These are phyloP conservation scores for Cryptomyrus ogoouensis DNA, from an alignment of 2,113 vertebrate species.

Conservation along the genomic window DNA sequence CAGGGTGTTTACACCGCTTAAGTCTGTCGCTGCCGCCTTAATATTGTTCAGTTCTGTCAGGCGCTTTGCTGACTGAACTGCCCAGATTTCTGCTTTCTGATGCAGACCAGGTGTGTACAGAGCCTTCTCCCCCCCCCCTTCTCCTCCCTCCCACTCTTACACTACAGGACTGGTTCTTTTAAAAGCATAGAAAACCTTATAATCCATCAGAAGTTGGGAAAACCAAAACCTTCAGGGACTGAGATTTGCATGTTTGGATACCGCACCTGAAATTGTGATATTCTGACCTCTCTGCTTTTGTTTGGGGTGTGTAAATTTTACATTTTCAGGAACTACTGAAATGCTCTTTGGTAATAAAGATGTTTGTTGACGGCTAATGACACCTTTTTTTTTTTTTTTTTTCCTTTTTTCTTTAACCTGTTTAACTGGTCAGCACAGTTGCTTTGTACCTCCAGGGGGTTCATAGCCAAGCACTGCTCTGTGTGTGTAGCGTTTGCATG, in stretches of 20 bases:
- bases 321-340: not conserved
- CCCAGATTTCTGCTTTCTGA: not conserved
- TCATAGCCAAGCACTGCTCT: not conserved
- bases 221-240: not conserved
- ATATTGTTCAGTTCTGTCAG: not conserved
- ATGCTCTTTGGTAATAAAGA: not conserved
- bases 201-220: not conserved
- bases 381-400: not conserved
- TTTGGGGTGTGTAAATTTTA: not conserved
- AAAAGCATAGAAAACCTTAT: not conserved
- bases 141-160: not conserved
- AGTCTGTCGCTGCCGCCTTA: not conserved
- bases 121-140: not conserved
- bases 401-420: no score
- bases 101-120: not conserved
- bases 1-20: not conserved
- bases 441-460: not conserved
- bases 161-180: not conserved
- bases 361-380: not conserved
- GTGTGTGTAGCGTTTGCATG: not conserved
- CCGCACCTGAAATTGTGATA: not conserved
- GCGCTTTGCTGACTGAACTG: not conserved
- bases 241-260: not conserved
- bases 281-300: not conserved
- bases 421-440: not conserved